Evolutionary conservation across 2,797 vertebrate genomes (phyloP), one percentile per base, ranked within the genome.

Genomic region (Neolamprologus multifasciatus): DNA sequence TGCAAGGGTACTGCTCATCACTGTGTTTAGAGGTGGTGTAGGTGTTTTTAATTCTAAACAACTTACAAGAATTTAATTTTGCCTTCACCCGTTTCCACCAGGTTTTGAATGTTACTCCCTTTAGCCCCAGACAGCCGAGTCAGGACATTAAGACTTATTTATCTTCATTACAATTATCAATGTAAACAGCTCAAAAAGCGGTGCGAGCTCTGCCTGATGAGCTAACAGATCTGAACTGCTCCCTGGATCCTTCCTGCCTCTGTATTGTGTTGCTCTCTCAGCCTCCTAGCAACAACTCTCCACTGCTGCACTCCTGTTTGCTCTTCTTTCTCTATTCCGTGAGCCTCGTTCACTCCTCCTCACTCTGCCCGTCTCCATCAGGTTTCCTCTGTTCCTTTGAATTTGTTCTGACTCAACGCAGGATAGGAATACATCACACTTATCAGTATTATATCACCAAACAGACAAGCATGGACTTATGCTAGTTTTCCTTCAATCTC

Each of bases 201-300:
- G 57, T 16, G 9, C 7, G n/a, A 38, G 31, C 45, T 4, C 29
- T 45, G 10, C 7, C 43, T 23, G 62, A 38, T 21, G 62, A 67
- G 33, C 62, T 40, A 40, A 38, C 62, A 38, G 62, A 67, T 38
- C 79, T 48, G 67, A n/a, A 51, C 76, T 23, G 1, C 79, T 38
- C 64, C 36, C 59, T 64, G 23, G 43, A 36, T 87, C 69, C 86
- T 80, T 81, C 81, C 87, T 87, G 79, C 14, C 57, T 86, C 84
- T 89, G 89, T 81, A 87, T 92, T 2, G 33, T 84, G 90, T 93
- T 91, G 83, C 88, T 77, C 78, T 79, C 80, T 79, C 54, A 2
- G 93, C 82, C 82, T 93, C 94, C 92, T 94, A 94, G 94, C 94
- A 95, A 95, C 94, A 85, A 55, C 80, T 74, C 43, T 79, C 82